phyloP scores from a whole-genome alignment of 2,113 vertebrate species.

The Ariopsis seemanni region DNA sequence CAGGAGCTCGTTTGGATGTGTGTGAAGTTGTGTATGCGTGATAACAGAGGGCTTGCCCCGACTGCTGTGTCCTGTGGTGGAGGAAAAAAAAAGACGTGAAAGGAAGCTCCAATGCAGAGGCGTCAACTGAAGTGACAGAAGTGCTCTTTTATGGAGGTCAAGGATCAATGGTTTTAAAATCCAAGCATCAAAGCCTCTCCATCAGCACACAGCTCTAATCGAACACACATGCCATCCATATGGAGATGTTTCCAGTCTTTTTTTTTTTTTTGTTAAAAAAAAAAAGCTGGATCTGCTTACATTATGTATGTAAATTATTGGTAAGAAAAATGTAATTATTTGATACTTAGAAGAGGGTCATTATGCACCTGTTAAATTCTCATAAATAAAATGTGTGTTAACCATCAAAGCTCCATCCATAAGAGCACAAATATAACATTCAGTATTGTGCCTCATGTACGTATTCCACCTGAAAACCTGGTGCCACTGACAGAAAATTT shows the following conservation, averaged over 20 bases:
- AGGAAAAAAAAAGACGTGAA: slow-evolving; percentile 17
- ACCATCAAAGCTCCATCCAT: not conserved
- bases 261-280: not conserved
- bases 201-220: slow-evolving; percentile 27
- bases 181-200: slow-evolving; percentile 53
- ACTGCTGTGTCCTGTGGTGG: not conserved
- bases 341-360: not conserved
- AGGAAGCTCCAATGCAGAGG: slow-evolving; percentile 19
- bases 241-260: slow-evolving; percentile 58
- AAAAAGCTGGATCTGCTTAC: not conserved
- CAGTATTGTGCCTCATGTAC: not conserved
- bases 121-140: slow-evolving; percentile 59
- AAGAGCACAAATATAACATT: not conserved
- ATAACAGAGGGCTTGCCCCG: slow-evolving; percentile 5
- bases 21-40: slow-evolving; percentile 16
- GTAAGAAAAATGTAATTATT: not conserved
- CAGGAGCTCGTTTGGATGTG: slow-evolving; percentile 30
- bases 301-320: not conserved
- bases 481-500: slow-evolving; percentile 13
- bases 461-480: slow-evolving; percentile 11
- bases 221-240: slow-evolving; percentile 62
- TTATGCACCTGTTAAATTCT: not conserved
- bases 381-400: not conserved
- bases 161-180: slow-evolving; percentile 67
- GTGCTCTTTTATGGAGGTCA: slow-evolving; percentile 66